phyloP scores from a whole-genome alignment of 2,797 vertebrate genomes.

The Centroberyx gerrardi region DNA sequence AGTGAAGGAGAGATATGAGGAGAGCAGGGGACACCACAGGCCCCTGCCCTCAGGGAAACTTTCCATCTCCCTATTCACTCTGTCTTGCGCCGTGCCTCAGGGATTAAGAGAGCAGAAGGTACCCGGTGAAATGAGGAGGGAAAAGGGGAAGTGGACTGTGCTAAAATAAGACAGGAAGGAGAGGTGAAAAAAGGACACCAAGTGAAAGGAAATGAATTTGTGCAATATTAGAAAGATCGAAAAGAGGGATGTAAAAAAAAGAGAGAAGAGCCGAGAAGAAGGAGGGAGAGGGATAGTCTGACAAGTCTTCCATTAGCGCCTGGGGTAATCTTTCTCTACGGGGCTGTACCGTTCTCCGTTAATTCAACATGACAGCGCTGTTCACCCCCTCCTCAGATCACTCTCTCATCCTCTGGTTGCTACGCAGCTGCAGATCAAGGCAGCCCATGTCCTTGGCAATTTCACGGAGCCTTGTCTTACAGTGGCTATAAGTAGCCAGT shows the following conservation, averaged over 20 bases:
- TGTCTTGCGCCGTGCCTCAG: background rate
- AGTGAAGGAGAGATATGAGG: background rate
- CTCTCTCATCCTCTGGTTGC: conserved; percentile 67
- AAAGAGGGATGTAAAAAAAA: conserved; percentile 42
- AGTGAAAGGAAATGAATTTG: conserved; percentile 54
- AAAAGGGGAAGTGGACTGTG: background rate
- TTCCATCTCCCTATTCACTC: conserved; percentile 7
- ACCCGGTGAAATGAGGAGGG: conserved; percentile 1
- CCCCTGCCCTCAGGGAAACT: conserved; percentile 21
- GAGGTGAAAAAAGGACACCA: conserved; percentile 25
- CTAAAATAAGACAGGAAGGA: conserved; percentile 29
- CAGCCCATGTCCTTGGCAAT: conserved; percentile 61
- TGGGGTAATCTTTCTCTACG: conserved; percentile 62
- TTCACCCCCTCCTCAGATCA: conserved; percentile 63
- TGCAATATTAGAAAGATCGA: conserved; percentile 43
- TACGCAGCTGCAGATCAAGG: conserved; percentile 73
- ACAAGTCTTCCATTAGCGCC: conserved; percentile 73
- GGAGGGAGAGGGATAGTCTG: conserved; percentile 46
- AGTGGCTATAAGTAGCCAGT: conserved; percentile 49
- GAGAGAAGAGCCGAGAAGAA: conserved; percentile 26
- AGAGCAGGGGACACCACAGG: conserved; percentile 6
- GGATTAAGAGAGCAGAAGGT: conserved; percentile 26
- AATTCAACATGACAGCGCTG: conserved; percentile 78
- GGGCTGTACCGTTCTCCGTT: conserved; percentile 64
- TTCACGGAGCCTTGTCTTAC: conserved; percentile 61